Evolutionary conservation across 2,888 invertebrate genomes (phyloP), one percentile per base, ranked within the genome.

Genomic region (Drosophila quinaria): DNA sequence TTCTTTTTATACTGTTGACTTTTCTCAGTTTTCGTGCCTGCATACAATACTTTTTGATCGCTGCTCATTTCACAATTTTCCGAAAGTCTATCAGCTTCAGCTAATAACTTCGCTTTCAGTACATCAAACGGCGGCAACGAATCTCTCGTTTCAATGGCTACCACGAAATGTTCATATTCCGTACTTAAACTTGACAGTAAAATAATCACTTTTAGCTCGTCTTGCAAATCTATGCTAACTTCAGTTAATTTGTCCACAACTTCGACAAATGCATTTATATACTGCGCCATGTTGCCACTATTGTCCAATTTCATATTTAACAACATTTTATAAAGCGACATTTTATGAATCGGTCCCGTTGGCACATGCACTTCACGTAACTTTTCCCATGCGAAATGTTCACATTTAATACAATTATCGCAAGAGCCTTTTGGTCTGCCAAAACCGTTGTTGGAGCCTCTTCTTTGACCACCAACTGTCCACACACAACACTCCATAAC

Each of bases 291-390:
- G 11, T 6, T 42, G 22, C 42, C 19, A 4, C 10, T 42, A 19
- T 2, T 10, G 5, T 42, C 42, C 19, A 19, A 10, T 10, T 42
- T 42, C 42, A 62, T 49, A 25, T 58, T 47, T 44, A 75, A 11
- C 10, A 69, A 44, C 22, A 64, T 55, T 42, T 67, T 72, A 50
- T 63, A 76, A 5, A 76, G 49, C 9, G 44, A 49, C 25, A 67
- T 64, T 54, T 66, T 73, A 10, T 70, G 39, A 29, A 47, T 31
- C 10, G 66, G 71, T 4, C 71, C 64, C 0, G 31, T 31, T 10
- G 42, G 42, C 11, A 42, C 19, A 42, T 39, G 47, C 0, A 47
- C 47, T 47, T 29, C 58, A 22, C 47, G 64, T 10, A 47, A 31
- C 33, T 22, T 49, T 35, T 51, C 46, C 54, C 37, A 44, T 55